Evolutionary conservation across 2,888 invertebrate genomes (phyloP).

Genomic region (Branchellion lobata): DNA sequence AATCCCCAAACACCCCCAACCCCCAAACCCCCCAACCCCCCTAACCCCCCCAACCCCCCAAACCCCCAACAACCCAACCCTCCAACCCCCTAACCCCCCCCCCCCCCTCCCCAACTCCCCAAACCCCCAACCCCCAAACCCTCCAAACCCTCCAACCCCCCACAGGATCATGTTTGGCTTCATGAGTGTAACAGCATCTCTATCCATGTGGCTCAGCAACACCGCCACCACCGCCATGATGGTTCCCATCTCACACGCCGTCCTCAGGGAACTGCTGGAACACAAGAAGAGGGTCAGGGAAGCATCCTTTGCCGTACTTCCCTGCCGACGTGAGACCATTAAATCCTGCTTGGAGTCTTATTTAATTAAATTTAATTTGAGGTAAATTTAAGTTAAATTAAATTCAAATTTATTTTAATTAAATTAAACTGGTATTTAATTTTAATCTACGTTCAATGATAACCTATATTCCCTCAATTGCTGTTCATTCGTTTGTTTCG

Average conservation of each 20-base stretch:
- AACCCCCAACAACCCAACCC: slow-evolving; percentile 42
- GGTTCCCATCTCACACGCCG: slow-evolving; percentile 59
- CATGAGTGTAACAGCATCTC: slow-evolving; percentile 85
- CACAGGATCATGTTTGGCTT: slow-evolving; percentile 75
- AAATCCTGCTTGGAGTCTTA: too few species aligned
- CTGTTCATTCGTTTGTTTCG: too few species aligned
- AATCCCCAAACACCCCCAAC: not conserved
- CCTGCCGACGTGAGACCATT: not conserved
- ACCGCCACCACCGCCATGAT: slow-evolving; percentile 71
- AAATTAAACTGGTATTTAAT: too few species aligned
- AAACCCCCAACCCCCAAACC: not conserved
- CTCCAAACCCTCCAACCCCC: not conserved
- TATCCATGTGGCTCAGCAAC: slow-evolving; percentile 95
- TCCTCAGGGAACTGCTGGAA: slow-evolving; percentile 68
- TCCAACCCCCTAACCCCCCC: not conserved
- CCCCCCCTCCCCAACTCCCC: not conserved
- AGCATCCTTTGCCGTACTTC: slow-evolving; percentile 26
- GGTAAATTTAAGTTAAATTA: too few species aligned
- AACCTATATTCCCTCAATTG: too few species aligned
- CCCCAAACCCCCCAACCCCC: not conserved
- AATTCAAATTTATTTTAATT: too few species aligned
- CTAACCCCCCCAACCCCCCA: not conserved
- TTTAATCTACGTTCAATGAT: too few species aligned
- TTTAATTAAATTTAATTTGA: too few species aligned
- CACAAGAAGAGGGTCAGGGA: slow-evolving; percentile 40